Base-by-base conservation (phyloP, 1,140 invertebrate species). In the Pogonomyrmex barbatus region DNA sequence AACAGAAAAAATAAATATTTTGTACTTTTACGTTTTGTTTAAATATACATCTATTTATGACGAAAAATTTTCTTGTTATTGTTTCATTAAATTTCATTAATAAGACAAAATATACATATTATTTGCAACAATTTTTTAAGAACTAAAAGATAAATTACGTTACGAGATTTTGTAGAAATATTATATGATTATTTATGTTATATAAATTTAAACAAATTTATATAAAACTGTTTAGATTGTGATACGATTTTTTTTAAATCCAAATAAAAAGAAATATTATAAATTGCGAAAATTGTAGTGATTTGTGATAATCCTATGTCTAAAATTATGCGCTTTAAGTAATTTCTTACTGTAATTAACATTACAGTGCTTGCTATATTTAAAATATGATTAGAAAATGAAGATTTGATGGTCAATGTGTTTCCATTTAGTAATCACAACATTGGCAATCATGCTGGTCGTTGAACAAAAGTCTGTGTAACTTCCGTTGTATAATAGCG, bases 1-100 rank as follows among this genome's bases (percentile, higher is more conserved):
- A 24, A 24, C 24, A 24, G 24, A 24, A 24, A 24, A 24, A 24
- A 24, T 24, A 24, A 24, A 24, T 56, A 17, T 17, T 36, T 17
- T 36, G 36, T 63, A 63, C 6, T 63, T 17, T 63, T 56, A 24
- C 24, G 24, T 24, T 24, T 24, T 24, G 0, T 24, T 24, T 24
- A 24, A 24, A 24, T 24, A 24, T 24, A 24, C 24, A 24, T 24
- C 24, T 24, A 24, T 24, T 24, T 24, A 24, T 24, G 24, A 24
- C 24, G 24, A 24, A 24, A 24, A 24, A 42, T 17, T 45, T 67
- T 45, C 17, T 67, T 67, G 8, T 67, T 47, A 45, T 47, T 45
- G 6, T 65, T 17, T 65, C 63, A 39, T n/a, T n/a, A n/a, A 65
- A 65, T 65, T 65, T n/a, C 36, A 36, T 14, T 65, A 65, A 65